Conservation (phyloP, 2,113 vertebrate genomes). For the Elachura formosa region DNA sequence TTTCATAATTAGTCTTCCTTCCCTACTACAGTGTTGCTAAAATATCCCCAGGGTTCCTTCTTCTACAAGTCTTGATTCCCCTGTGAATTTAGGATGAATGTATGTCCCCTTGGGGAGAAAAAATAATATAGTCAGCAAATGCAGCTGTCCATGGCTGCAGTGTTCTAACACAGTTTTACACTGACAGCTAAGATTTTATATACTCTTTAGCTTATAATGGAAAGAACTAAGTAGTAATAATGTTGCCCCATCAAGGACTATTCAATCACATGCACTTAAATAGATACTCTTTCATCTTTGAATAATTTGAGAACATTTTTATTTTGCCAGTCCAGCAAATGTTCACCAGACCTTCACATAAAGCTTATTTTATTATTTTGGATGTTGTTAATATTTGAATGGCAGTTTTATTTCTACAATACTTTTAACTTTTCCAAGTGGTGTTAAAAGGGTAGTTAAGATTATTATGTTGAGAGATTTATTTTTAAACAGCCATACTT, state of each 20-base stretch:
- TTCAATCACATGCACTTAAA: not conserved
- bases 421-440: conserved; percentile 17
- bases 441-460: not conserved
- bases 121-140: not conserved
- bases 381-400: not conserved
- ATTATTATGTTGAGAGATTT: conserved; percentile 2
- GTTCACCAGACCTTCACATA: conserved; percentile 31
- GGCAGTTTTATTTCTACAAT: conserved; percentile 17
- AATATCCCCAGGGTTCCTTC: not conserved
- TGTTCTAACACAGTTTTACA: not conserved
- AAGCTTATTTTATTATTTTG: conserved; percentile 28
- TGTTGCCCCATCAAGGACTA: not conserved
- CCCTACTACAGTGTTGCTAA: not conserved
- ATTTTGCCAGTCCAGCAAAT: not conserved
- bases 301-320: not conserved
- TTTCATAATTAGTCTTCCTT: not conserved
- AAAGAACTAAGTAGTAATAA: not conserved
- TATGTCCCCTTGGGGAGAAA: not conserved
- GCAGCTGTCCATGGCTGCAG: not conserved
- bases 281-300: conserved; percentile 12
- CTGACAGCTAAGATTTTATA: not conserved
- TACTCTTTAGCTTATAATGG: not conserved
- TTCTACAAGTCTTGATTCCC: not conserved
- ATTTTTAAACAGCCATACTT: not conserved
- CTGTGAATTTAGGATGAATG: not conserved